Conservation (phyloP, 53 echinoderm and acorn worm species). For the Paracentrotus lividus region DNA sequence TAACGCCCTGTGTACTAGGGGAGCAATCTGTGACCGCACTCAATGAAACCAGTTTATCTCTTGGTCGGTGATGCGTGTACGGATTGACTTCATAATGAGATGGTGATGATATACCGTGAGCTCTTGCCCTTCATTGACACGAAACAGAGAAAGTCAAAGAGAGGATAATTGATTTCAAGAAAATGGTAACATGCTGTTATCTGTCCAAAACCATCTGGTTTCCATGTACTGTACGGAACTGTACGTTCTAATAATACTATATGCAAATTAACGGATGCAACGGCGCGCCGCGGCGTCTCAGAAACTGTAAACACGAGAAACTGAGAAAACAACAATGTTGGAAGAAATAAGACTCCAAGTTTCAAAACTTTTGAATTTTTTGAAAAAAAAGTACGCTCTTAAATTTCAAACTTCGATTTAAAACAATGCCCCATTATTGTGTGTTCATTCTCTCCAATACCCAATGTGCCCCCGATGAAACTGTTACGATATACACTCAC, state of each 20-base stretch:
- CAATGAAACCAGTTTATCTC: constrained; percentile 32
- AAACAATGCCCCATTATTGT: background rate
- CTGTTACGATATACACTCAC: background rate
- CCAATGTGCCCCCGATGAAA: background rate
- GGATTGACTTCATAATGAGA: constrained; percentile 25
- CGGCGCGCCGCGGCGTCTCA: too few relatives aligned
- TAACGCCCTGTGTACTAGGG: background rate
- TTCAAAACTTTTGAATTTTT: too few relatives aligned
- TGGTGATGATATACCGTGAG: background rate
- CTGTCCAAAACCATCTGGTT: constrained; percentile 8
- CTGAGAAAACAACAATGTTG: too few relatives aligned
- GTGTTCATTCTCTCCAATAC: background rate
- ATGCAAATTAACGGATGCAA: background rate
- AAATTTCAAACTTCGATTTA: too few relatives aligned
- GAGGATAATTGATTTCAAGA: constrained; percentile 10
- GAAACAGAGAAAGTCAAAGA: background rate
- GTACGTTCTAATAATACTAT: background rate
- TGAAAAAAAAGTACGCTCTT: too few relatives aligned
- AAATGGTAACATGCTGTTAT: background rate
- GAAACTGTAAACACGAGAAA: too few relatives aligned
- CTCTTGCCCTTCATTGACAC: background rate
- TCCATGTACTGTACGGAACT: background rate
- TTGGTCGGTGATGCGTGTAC: background rate
- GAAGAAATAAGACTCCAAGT: too few relatives aligned
- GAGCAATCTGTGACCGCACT: constrained; percentile 9